phyloP scores from a whole-genome alignment of 23 tunicate species.

The Styela clava region DNA sequence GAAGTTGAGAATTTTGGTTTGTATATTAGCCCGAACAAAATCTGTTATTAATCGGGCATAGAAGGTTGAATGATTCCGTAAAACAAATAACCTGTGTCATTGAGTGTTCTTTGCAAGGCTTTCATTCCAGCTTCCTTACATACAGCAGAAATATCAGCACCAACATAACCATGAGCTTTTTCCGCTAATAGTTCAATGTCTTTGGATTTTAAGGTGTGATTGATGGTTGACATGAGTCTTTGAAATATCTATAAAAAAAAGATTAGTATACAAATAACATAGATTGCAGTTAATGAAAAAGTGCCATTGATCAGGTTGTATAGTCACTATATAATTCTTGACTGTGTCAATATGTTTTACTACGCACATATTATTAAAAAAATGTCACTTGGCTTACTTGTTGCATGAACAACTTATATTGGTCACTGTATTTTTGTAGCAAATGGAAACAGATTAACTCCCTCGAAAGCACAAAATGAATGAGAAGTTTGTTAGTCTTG shows the following conservation, averaged over 20 bases:
- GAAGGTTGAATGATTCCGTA: too few species aligned
- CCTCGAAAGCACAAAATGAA: too few species aligned
- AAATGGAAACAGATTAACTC: too few species aligned
- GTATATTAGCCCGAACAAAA: too few species aligned
- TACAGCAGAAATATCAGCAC: conserved; percentile 74
- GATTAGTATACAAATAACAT: background rate
- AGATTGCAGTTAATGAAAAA: background rate
- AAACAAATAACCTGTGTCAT: background rate
- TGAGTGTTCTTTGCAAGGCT: background rate
- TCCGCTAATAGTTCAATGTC: conserved; percentile 33
- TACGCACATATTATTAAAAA: background rate
- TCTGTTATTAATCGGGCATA: too few species aligned
- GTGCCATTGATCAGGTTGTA: background rate
- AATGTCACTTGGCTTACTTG: too few species aligned
- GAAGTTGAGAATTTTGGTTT: too few species aligned
- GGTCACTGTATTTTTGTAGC: too few species aligned
- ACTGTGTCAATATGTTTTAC: background rate
- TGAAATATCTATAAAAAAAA: conserved; percentile 40
- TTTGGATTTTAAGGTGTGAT: conserved; percentile 12
- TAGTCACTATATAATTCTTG: background rate
- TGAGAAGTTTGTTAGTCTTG: too few species aligned
- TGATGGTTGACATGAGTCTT: conserved; percentile 22
- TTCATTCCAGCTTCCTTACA: conserved; percentile 75
- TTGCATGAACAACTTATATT: too few species aligned
- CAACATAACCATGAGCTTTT: conserved; percentile 80